Evolutionary conservation across 2,797 vertebrate species (phyloP), one percentile per base, ranked within the genome.

Genomic region (Lateolabrax maculatus): DNA sequence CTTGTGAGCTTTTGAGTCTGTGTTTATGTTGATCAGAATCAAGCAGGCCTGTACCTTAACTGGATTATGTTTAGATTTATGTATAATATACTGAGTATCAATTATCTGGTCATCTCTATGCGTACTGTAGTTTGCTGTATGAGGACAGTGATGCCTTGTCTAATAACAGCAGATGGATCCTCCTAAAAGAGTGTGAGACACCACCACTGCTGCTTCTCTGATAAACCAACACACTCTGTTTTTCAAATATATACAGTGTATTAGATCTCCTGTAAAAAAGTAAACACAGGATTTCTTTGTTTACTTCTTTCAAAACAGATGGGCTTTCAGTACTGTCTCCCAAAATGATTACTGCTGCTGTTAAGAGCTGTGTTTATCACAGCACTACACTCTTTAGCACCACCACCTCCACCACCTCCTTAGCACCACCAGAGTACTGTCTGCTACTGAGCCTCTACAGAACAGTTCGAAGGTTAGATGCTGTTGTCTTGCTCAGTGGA

Each of bases 181-280:
- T 34, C 16, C 23, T 46, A 31, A 23, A 52, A 62, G 60, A 63
- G n/a, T 57, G 71, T 61, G 63, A 76, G 36, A 64, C 44, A 5
- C 10, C 36, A 19, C 71, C 77, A 53, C 75, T 84, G 82, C 75
- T 88, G 75, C 56, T 67, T 56, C 44, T 67, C 44, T 55, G 8
- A 56, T 19, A 57, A 67, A 75, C 15, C 13, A 21, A 49, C 49
- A 49, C 65, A 43, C 52, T 31, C 25, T 53, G 2, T 23, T 41
- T 31, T 34, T 60, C 27, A 36, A 57, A 77, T 18, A 49, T 36
- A n/a, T 49, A 8, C 44, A 29, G 27, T 46, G 9, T 62, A 57
- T 44, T 27, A 62, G 25, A 70, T 44, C 31, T 34, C 48, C 16
- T 27, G n/a, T 6, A 41, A 41, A 41, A 41, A 43, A 5, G 18